Conservation (phyloP, 1,140 invertebrate species). For the Trachelipus rathkii region DNA sequence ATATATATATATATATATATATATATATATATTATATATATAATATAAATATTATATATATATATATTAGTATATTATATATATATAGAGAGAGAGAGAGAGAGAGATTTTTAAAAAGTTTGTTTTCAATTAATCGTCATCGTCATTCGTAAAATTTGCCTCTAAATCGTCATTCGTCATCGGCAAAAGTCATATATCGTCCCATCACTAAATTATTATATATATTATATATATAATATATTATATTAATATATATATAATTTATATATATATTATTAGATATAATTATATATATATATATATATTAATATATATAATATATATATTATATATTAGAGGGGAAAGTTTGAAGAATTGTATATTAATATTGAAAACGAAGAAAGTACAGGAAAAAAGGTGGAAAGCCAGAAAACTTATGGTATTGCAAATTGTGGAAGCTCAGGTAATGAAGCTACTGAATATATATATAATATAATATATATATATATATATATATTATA, state of each 20-base stretch:
- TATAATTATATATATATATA: not conserved
- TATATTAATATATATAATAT: not conserved
- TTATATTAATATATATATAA: not conserved
- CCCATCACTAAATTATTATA: not conserved
- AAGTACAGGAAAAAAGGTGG: slow-evolving; percentile 68
- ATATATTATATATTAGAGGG: slow-evolving; percentile 52
- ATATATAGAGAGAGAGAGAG: too few relatives aligned
- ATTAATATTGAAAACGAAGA: slow-evolving; percentile 81
- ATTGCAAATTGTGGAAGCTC: slow-evolving; percentile 88
- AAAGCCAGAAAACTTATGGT: slow-evolving; percentile 88
- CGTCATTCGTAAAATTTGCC: too few relatives aligned
- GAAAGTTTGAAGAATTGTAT: slow-evolving; percentile 90
- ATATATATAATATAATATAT: too few relatives aligned
- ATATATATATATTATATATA: too few relatives aligned
- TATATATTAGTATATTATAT: too few relatives aligned
- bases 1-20: too few relatives aligned
- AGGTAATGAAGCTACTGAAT: slow-evolving; percentile 53
- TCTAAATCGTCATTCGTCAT: too few relatives aligned
- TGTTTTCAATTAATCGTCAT: too few relatives aligned
- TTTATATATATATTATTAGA: too few relatives aligned
- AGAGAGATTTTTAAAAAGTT: too few relatives aligned
- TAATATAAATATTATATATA: too few relatives aligned
- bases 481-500: not conserved
- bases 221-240: slow-evolving; percentile 17
- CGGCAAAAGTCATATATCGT: too few relatives aligned